These are phyloP conservation scores for Tachysurus vachellii DNA, from an alignment of 2,113 vertebrate genomes.

Conservation along the genomic window DNA sequence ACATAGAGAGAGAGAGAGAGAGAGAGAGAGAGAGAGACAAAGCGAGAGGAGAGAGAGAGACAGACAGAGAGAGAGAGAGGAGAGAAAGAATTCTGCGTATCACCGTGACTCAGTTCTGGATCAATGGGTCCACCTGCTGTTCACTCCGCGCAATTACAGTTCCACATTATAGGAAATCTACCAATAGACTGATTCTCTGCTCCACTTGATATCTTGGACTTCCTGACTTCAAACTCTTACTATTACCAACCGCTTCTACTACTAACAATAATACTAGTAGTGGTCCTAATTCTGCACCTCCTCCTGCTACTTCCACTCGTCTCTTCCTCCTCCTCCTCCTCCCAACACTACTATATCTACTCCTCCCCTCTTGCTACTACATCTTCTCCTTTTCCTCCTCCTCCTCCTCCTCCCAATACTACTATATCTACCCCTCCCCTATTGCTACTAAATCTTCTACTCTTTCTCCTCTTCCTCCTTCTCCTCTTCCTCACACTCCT, in stretches of 20 bases:
- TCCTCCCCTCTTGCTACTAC: no score
- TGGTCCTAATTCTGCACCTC: no score
- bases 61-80: background rate
- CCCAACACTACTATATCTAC: no score
- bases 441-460: no score
- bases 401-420: no score
- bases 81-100: background rate
- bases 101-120: background rate
- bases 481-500: no score
- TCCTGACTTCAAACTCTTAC: no score
- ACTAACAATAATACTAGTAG: no score
- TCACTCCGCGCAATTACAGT: background rate
- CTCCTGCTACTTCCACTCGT: background rate
- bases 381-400: background rate
- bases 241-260: no score
- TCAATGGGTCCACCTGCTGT: background rate
- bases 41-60: background rate
- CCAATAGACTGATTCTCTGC: background rate
- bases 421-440: background rate
- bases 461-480: no score
- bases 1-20: background rate
- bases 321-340: background rate
- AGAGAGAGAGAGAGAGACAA: background rate
- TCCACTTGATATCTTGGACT: background rate
- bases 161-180: background rate